Conservation (phyloP, 2,797 vertebrate species). For the Menidia menidia region DNA sequence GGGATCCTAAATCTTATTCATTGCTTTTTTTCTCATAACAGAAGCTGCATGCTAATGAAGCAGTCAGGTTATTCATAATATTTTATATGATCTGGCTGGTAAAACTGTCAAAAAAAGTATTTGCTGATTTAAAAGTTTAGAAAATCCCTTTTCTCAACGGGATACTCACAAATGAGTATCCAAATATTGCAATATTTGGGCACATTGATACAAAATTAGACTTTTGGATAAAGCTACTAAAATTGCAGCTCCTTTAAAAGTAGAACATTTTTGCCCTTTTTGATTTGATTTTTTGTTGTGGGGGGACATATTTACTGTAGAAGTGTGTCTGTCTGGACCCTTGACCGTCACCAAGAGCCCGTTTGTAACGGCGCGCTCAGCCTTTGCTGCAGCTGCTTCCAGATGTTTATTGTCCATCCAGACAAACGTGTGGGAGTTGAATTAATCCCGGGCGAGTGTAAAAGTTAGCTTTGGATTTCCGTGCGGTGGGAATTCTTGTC, state of each 20-base stretch:
- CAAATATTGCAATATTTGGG: neutral
- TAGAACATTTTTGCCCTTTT: no score
- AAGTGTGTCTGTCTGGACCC: no score
- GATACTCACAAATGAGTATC: neutral
- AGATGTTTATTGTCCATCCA: neutral
- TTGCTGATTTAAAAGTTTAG: neutral
- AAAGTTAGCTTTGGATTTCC: neutral
- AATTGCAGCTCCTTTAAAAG: neutral
- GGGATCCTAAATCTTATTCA: no score
- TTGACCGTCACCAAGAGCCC: no score
- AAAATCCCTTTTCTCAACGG: neutral
- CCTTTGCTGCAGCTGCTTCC: no score
- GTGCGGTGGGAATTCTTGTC: no score
- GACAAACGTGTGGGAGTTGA: neutral
- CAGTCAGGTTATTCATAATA: neutral
- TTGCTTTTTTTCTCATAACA: neutral
- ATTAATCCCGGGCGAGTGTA: neutral
- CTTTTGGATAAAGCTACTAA: neutral
- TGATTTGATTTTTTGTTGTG: no score
- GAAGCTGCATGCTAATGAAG: no score
- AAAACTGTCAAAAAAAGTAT: neutral
- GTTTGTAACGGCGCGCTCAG: no score
- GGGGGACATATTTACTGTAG: no score
- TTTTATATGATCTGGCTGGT: no score
- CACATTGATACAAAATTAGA: no score